Evolutionary conservation across 2,888 invertebrate species (phyloP).

Genomic region (Ceriagrion tenellum): DNA sequence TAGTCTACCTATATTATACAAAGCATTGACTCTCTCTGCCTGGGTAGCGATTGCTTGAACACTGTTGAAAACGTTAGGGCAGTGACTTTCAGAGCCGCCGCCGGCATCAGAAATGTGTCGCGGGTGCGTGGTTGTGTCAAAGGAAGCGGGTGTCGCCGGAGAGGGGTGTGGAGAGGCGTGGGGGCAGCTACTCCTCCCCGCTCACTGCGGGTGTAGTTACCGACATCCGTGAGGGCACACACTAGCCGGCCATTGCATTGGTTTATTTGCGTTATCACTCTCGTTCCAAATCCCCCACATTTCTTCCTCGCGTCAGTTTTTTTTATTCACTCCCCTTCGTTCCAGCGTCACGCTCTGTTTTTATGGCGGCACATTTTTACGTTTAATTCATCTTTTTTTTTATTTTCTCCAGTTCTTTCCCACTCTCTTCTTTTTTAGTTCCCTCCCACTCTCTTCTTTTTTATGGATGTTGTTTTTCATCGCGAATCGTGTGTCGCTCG

Average conservation of each 20-base stretch:
- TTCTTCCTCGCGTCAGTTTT: neutral
- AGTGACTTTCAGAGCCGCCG: too few species aligned
- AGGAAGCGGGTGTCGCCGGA: neutral
- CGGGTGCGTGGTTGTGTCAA: neutral
- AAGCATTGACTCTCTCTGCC: too few species aligned
- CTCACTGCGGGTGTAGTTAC: neutral
- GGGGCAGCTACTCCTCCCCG: neutral
- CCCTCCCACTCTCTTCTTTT: neutral
- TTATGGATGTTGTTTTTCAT: slow-evolving; percentile 28
- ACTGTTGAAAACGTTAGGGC: too few species aligned
- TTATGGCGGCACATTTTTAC: slow-evolving; percentile 5
- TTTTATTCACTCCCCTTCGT: neutral
- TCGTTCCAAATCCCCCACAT: neutral
- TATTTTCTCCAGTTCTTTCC: neutral
- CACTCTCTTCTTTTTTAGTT: neutral
- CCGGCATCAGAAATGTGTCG: neutral
- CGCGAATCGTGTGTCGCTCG: slow-evolving; percentile 15
- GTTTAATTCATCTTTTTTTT: slow-evolving; percentile 12
- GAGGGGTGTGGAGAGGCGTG: neutral
- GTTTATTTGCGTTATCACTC: slow-evolving; percentile 32
- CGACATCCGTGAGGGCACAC: neutral
- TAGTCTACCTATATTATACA: too few species aligned
- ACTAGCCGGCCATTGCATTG: neutral
- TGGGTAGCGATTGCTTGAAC: too few species aligned
- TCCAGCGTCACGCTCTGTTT: neutral